Evolutionary conservation across 2,797 vertebrate genomes (phyloP).

Genomic region (Danio jaintianensis): DNA sequence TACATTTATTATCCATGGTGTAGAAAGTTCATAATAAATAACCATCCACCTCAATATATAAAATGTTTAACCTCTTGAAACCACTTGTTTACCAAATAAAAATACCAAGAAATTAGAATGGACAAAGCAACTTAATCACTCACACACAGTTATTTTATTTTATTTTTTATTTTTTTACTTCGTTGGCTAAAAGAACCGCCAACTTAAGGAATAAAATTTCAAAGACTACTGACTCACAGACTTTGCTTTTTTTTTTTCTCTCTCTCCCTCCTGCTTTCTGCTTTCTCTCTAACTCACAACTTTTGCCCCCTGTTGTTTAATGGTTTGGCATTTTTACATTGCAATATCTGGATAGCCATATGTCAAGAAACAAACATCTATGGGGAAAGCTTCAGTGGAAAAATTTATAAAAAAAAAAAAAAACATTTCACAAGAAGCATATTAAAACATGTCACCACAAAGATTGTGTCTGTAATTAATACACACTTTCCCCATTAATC

Average conservation of each 20-base stretch:
- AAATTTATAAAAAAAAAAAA: no score
- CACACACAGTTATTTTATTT: background rate
- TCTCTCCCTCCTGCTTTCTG: background rate
- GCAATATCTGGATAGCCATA: constrained; percentile 17
- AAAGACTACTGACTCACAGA: constrained; percentile 9
- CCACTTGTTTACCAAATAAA: background rate
- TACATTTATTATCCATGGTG: background rate
- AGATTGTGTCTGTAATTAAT: background rate
- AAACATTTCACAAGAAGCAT: constrained; percentile 4
- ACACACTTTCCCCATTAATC: background rate
- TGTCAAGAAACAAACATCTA: constrained; percentile 9
- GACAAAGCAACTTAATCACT: background rate
- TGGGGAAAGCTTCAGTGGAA: background rate
- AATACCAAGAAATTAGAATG: background rate
- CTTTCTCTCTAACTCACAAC: background rate
- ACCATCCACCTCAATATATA: background rate
- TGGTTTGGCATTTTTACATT: constrained; percentile 21
- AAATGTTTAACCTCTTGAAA: background rate
- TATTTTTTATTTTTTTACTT: background rate
- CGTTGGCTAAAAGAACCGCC: background rate
- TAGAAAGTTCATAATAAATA: background rate
- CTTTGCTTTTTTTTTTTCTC: background rate
- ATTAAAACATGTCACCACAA: background rate
- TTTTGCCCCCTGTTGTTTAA: constrained; percentile 26
- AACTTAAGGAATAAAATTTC: constrained; percentile 25